phyloP scores from a whole-genome alignment of 2,888 invertebrate species.

The Dascillus cervinus region DNA sequence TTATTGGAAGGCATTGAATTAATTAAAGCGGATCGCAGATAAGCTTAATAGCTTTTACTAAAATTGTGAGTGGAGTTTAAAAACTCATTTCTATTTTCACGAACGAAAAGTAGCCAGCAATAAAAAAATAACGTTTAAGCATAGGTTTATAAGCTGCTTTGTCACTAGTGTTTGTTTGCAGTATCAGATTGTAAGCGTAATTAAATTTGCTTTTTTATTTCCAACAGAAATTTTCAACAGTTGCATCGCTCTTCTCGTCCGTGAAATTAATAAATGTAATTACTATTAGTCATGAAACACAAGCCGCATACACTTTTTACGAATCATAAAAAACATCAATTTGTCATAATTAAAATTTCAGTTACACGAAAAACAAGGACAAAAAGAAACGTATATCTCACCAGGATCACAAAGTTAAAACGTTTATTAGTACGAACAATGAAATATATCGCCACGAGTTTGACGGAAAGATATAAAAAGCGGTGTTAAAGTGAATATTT shows the following conservation, averaged over 20 bases:
- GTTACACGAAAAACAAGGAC: too few relatives aligned
- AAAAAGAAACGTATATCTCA: too few relatives aligned
- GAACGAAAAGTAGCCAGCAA: too few relatives aligned
- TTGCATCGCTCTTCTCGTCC: slow-evolving; percentile 5
- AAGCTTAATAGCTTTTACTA: too few relatives aligned
- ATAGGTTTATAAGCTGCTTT: slow-evolving; percentile 13
- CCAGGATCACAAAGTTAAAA: too few relatives aligned
- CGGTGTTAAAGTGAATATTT: slow-evolving; percentile 22
- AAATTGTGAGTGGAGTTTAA: too few relatives aligned
- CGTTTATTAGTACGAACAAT: neutral
- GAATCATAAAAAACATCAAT: too few relatives aligned
- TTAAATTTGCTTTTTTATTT: slow-evolving; percentile 12
- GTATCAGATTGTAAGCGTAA: slow-evolving; percentile 14
- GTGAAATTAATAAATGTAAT: neutral
- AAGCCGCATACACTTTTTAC: neutral
- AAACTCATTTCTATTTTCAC: too few relatives aligned
- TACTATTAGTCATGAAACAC: neutral
- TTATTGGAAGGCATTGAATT: too few relatives aligned
- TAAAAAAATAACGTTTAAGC: too few relatives aligned
- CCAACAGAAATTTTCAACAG: slow-evolving; percentile 8
- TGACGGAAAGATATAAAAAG: neutral
- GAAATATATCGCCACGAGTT: neutral
- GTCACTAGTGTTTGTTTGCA: slow-evolving; percentile 13
- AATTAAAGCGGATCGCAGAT: too few relatives aligned
- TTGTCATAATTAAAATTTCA: too few relatives aligned